phyloP scores from a whole-genome alignment of 2,113 vertebrate species.

The Alligator sinensis region DNA sequence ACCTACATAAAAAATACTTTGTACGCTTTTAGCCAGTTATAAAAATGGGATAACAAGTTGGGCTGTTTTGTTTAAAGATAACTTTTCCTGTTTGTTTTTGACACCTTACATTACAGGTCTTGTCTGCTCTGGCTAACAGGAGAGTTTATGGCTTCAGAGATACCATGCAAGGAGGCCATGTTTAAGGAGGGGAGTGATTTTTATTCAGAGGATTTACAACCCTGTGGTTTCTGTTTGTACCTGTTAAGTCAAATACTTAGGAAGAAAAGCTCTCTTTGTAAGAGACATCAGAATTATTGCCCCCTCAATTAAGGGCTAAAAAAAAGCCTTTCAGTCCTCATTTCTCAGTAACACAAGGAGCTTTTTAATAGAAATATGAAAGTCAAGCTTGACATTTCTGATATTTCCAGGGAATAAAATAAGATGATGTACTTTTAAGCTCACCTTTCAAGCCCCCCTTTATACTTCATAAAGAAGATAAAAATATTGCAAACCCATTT shows the following conservation, averaged over 20 bases:
- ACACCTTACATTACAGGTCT: neutral
- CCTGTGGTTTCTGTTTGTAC: conserved; percentile 33
- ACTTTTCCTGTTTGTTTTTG: neutral
- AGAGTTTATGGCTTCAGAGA: neutral
- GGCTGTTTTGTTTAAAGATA: neutral
- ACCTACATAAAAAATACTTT: neutral
- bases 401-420: neutral
- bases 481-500: neutral
- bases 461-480: neutral
- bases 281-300: neutral
- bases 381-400: neutral
- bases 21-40: neutral
- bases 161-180: neutral
- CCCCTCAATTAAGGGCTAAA: neutral
- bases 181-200: conserved; percentile 38
- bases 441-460: neutral
- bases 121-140: rapidly evolving
- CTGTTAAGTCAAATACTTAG: conserved; percentile 32
- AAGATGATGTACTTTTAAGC: neutral
- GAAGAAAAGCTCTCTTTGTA: neutral
- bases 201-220: conserved; percentile 39
- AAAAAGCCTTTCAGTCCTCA: neutral
- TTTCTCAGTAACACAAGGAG: neutral
- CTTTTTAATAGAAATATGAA: neutral
- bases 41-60: neutral